Evolutionary conservation across 2,113 vertebrate species (phyloP), one percentile per base, ranked within the genome.

Genomic region (Ptyas mucosa): DNA sequence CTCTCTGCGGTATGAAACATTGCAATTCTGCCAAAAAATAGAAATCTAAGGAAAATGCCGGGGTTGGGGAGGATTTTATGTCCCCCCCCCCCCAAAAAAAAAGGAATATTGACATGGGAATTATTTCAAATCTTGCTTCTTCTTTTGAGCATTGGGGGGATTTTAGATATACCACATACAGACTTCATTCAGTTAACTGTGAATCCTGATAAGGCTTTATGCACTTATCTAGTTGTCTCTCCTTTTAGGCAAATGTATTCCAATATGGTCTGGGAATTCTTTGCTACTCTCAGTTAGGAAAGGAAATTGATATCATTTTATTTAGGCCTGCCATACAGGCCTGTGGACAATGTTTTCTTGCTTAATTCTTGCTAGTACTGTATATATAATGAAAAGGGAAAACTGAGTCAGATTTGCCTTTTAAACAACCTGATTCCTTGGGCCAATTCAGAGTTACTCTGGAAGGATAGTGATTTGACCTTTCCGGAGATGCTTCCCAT

Each of bases 271-370:
- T 91, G 69, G 64, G 93, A 64, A 29, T 0, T 0, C 6, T 51
- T 85, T 46, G 23, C 51, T 92, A 15, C 29, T 91, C 92, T 94
- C 39, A 89, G 94, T 88, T 91, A 89, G n/a, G 39, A 91, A 43
- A 57, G 5, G 26, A 58, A 85, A 91, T 54, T 39, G 54, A 2
- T 86, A 20, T 91, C 7, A 46, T 43, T 49, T 86, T 85, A 57
- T 86, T 58, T 11, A 58, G 90, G 81, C 24, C 23, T 51, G 23
- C 11, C 14, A 9, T 8, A 3, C 26, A 75, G 24, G 51, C 49
- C 10, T 49, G 24, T 81, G 61, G 34, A n/a, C 24, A 46, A 49
- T 51, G 6, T 39, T 85, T 81, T 81, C 15, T 51, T 51, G 29
- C 0, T 34, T 39, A 88, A 34, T 92, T 88, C 29, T 61, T 21